Percentiles rank a stretch among this genome's conserved stretches.
phyloP scores from a whole-genome alignment of 2,888 invertebrate species.

The Diachrysia chrysitis region DNA sequence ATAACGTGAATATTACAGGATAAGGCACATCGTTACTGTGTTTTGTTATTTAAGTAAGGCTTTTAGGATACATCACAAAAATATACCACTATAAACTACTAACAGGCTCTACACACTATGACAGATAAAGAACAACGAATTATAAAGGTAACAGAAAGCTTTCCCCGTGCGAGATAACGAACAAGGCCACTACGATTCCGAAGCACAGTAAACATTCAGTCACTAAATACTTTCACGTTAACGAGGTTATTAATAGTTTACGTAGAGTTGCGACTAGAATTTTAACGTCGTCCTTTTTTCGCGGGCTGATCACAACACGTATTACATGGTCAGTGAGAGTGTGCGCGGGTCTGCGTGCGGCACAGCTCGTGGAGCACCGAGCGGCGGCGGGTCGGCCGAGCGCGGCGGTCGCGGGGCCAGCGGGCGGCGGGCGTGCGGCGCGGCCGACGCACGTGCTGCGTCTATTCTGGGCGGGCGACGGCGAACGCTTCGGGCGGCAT shows the following conservation, averaged over 20 bases:
- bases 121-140: constrained; percentile 45
- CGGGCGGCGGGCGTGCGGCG: constrained; percentile 79
- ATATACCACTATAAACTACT: constrained; percentile 51
- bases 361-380: too few relatives aligned
- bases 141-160: constrained; percentile 66
- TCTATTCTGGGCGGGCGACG: constrained; percentile 85
- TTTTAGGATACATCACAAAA: constrained; percentile 64
- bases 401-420: constrained; percentile 53
- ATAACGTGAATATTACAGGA: constrained; percentile 71
- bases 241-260: constrained; percentile 74
- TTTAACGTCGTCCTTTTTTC: constrained; percentile 49
- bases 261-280: constrained; percentile 51
- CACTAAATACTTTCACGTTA: constrained; percentile 71
- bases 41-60: constrained; percentile 72
- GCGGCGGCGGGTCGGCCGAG: constrained; percentile 31
- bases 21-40: constrained; percentile 84
- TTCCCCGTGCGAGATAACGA: constrained; percentile 74
- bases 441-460: constrained; percentile 87
- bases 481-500: constrained; percentile 71
- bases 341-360: constrained; percentile 20
- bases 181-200: constrained; percentile 82
- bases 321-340: constrained; percentile 57
- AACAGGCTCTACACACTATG: constrained; percentile 47
- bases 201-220: constrained; percentile 71
- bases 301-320: constrained; percentile 64